These are phyloP conservation scores for Andinoacara biseriatus DNA, from an alignment of 2,113 vertebrate species.

Conservation along the genomic window DNA sequence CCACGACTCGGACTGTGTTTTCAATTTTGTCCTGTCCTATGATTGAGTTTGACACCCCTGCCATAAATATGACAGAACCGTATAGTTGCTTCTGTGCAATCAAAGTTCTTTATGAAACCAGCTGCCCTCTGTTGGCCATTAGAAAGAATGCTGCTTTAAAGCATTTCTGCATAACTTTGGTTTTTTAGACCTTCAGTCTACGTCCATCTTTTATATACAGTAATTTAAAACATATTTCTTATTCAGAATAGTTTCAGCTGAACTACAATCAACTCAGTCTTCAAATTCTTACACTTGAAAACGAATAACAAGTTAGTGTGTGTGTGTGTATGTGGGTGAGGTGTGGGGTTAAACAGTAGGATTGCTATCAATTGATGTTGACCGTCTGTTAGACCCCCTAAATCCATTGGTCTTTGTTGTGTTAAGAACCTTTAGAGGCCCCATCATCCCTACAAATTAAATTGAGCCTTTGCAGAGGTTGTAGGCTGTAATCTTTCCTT, in stretches of 20 bases:
- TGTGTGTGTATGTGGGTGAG: not conserved
- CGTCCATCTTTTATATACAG: not conserved
- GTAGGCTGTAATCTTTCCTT: constrained; percentile 24
- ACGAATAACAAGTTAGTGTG: not conserved
- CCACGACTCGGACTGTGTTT: no score
- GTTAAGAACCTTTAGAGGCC: constrained; percentile 46
- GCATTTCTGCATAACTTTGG: not conserved
- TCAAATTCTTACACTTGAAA: not conserved
- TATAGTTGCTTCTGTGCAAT: not conserved
- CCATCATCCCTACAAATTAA: constrained; percentile 50
- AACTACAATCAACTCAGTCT: not conserved
- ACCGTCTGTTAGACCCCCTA: constrained; percentile 11
- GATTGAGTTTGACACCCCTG: no score
- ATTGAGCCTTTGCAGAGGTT: constrained; percentile 24
- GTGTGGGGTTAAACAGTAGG: constrained; percentile 1
- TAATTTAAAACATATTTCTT: not conserved
- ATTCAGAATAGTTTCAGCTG: not conserved
- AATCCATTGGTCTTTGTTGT: constrained; percentile 47
- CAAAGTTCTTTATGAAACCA: not conserved
- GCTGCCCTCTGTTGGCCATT: not conserved
- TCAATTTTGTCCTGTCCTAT: no score
- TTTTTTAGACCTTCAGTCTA: not conserved
- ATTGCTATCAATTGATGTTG: constrained; percentile 47
- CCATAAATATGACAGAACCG: no score
- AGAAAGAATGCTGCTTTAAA: not conserved